Percentiles rank a stretch among this genome's conserved stretches.
These are phyloP conservation scores for Ciconia maguari DNA, from an alignment of 2,113 vertebrate genomes.

Conservation along the genomic window DNA sequence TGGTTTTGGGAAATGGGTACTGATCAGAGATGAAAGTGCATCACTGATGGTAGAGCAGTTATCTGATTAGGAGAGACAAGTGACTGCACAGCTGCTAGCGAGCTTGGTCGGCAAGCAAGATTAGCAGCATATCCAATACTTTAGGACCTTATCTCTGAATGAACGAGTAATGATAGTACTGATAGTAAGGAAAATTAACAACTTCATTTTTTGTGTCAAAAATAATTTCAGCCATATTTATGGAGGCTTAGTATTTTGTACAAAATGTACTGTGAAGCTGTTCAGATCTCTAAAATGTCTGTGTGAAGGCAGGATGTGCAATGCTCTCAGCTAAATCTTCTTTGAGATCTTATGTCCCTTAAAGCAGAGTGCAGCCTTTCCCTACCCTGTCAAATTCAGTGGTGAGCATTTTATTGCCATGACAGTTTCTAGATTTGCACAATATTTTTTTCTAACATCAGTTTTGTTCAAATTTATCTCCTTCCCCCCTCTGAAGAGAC, in stretches of 20 bases:
- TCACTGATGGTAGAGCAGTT: neutral
- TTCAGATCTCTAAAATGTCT: neutral
- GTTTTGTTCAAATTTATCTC: neutral
- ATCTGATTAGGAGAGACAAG: neutral
- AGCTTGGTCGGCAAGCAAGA: neutral
- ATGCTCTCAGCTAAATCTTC: neutral
- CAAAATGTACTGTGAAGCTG: rapidly evolving
- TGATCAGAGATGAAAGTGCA: neutral
- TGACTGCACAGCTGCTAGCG: neutral
- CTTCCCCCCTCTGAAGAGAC: neutral
- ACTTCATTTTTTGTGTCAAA: neutral
- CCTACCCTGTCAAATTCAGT: neutral
- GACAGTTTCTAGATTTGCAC: neutral
- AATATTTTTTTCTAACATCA: neutral
- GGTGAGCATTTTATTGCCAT: neutral
- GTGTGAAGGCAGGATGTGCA: neutral
- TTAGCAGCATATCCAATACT: neutral
- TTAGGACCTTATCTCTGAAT: neutral
- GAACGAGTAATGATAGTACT: neutral
- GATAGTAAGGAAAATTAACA: neutral
- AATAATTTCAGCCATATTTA: neutral
- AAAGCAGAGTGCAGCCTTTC: neutral
- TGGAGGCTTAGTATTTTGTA: neutral
- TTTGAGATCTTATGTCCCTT: neutral
- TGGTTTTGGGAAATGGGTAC: neutral